Evolutionary conservation across 2,888 invertebrate species (phyloP).

Genomic region (Drosophila planitibia): DNA sequence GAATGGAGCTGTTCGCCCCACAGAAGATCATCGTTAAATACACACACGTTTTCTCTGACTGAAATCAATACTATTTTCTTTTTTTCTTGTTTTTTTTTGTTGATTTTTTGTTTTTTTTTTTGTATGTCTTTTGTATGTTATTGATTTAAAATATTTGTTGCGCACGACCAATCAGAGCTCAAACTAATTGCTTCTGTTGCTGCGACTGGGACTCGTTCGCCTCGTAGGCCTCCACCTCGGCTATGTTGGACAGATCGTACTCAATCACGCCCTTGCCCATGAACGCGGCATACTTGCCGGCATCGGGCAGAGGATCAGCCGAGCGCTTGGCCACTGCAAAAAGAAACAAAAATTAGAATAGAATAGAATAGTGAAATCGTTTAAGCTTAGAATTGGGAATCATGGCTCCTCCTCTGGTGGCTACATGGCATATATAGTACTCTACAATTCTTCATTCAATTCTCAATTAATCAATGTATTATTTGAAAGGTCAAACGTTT

Average conservation of each 20-base stretch:
- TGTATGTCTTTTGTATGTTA: constrained; percentile 17
- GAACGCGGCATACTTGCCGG: constrained; percentile 90
- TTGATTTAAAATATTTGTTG: constrained; percentile 54
- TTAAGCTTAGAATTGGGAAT: background rate
- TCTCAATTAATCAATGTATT: background rate
- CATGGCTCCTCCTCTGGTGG: background rate
- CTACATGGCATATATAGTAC: background rate
- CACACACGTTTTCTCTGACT: constrained; percentile 30
- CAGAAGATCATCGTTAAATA: constrained; percentile 48
- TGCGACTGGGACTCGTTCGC: constrained; percentile 40
- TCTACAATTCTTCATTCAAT: background rate
- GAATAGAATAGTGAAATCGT: background rate
- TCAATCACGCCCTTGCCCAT: constrained; percentile 91
- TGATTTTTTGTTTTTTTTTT: constrained; percentile 13
- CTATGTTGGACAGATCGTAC: constrained; percentile 90
- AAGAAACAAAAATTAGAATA: background rate
- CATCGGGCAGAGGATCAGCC: constrained; percentile 83
- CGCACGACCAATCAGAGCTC: constrained; percentile 34
- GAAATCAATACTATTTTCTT: constrained; percentile 64
- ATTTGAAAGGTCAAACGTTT: background rate
- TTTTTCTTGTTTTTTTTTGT: constrained; percentile 29
- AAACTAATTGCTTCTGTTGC: constrained; percentile 41
- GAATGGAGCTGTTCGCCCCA: constrained; percentile 45
- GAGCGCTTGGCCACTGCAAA: constrained; percentile 88
- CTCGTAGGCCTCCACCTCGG: constrained; percentile 87